Evolutionary conservation across 1,140 invertebrate species (phyloP).

Genomic region (Neuroterus valhalla): DNA sequence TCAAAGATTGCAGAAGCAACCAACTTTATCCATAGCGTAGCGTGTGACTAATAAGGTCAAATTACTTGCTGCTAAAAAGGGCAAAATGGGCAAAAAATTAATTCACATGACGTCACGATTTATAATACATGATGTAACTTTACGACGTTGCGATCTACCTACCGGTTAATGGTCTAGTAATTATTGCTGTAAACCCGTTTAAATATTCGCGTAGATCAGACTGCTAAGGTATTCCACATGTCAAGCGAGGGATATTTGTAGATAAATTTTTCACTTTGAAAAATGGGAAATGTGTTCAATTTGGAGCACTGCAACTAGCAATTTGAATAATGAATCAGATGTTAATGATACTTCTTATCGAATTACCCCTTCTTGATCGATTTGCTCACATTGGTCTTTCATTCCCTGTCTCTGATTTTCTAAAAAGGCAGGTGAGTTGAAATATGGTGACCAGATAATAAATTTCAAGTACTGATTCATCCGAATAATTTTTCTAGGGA

Average conservation of each 20-base stretch:
- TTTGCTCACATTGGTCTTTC: not conserved
- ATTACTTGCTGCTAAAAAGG: not conserved
- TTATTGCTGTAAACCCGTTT: conserved; percentile 7
- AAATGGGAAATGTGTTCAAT: not conserved
- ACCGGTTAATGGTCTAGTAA: not conserved
- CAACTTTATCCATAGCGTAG: not conserved
- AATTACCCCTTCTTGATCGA: not conserved
- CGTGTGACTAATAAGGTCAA: conserved; percentile 15
- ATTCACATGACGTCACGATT: not conserved
- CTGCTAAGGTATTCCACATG: not conserved
- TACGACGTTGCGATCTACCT: not conserved
- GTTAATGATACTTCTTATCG: not conserved
- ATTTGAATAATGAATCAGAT: conserved; percentile 5
- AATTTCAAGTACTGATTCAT: conserved; percentile 1
- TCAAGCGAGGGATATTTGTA: not conserved
- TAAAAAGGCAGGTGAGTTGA: not conserved
- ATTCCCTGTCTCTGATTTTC: not conserved
- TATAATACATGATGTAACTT: conserved; percentile 2
- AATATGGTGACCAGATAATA: not conserved
- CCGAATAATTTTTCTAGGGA: not conserved
- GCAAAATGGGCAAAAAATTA: not conserved
- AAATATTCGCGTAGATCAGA: no score
- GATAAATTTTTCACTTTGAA: conserved; percentile 3
- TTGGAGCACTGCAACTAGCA: not conserved
- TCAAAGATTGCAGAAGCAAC: not conserved